Evolutionary conservation across 2,888 invertebrate genomes (phyloP), one percentile per base, ranked within the genome.

Genomic region (Plagodis dolabraria): DNA sequence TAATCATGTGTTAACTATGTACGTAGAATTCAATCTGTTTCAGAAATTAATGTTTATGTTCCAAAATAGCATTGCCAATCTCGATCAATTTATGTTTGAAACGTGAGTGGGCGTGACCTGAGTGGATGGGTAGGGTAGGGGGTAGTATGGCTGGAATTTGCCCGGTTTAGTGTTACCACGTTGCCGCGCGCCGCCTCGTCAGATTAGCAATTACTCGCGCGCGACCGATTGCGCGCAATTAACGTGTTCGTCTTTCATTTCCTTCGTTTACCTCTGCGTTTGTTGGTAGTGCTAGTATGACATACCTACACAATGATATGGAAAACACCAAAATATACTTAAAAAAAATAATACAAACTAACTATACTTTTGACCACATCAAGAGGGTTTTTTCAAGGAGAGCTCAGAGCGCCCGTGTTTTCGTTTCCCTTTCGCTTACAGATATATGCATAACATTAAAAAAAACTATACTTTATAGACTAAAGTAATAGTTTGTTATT

Each of bases 171-270:
- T 57, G 59, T 57, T 60, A 52, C 51, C 47, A 47, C 46, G 51
- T 71, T 67, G 67, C 63, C 72, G 70, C 75, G 76, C 75, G 75
- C 67, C 74, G 69, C 63, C 63, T 52, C 75, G 71, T 70, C 72
- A 80, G 82, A 86, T 88, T 82, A 83, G 78, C 85, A 85, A 87
- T 88, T 84, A 84, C 81, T 76, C 78, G 53, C 42, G 46, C 48
- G 43, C 72, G 76, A 80, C 75, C 82, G 83, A 85, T 83, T 84
- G 84, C 81, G 69, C 78, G 80, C 81, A 82, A 85, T 85, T 85
- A 84, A 78, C 77, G 75, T 76, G 75, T 49, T 53, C 56, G 72
- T 77, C 76, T 83, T 85, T 82, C 77, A 86, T 86, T 89, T 89
- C 87, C 87, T 82, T 74, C 71, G 64, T 70, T 77, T 74, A 72